Evolutionary conservation across 2,113 vertebrate genomes (phyloP).

Genomic region (Meriones unguiculatus): DNA sequence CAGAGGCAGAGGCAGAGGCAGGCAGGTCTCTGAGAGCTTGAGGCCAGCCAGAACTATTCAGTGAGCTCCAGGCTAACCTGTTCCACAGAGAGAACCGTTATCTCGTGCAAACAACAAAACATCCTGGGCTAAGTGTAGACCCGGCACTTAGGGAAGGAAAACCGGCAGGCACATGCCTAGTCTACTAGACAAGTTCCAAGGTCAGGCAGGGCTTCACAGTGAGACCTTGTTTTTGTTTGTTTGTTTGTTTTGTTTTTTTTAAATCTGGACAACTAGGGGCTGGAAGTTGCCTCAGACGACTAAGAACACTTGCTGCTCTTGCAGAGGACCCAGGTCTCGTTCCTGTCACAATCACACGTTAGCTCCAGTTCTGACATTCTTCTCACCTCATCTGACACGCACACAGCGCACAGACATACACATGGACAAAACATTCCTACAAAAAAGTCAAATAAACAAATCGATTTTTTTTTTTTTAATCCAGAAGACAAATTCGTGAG

Average conservation of each 20-base stretch:
- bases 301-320: background rate
- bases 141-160: background rate
- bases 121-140: background rate
- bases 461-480: background rate
- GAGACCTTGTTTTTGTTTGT: too few relatives aligned
- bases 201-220: background rate
- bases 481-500: background rate
- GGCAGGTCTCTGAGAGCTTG: background rate
- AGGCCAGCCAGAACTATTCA: background rate
- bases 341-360: background rate
- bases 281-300: background rate
- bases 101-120: background rate
- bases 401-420: too few relatives aligned
- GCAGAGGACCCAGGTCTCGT: background rate
- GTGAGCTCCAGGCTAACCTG: background rate
- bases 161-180: background rate
- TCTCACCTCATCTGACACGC: background rate
- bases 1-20: background rate
- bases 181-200: background rate
- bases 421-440: background rate
- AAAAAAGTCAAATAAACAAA: background rate
- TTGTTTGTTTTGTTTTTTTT: too few relatives aligned
- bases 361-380: background rate
- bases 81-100: background rate
- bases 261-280: background rate